phyloP scores from a whole-genome alignment of 2,888 invertebrate species.

The Macrosiphum euphorbiae region DNA sequence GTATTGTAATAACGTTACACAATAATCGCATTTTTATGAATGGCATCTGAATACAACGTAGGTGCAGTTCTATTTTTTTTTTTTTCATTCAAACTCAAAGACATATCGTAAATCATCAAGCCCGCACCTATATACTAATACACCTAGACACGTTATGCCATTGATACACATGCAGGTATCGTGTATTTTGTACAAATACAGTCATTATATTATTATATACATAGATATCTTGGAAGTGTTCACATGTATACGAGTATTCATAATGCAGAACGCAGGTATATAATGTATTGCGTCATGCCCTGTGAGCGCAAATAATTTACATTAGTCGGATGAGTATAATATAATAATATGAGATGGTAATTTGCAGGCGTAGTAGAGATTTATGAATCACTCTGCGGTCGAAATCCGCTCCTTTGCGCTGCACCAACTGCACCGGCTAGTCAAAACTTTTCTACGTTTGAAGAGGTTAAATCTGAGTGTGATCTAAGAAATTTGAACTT shows the following conservation, averaged over 20 bases:
- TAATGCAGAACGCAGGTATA: neutral
- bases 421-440: conserved; percentile 21
- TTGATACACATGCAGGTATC: neutral
- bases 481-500: neutral
- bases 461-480: neutral
- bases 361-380: conserved; percentile 12
- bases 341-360: neutral
- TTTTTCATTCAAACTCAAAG: neutral
- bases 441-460: conserved; percentile 43
- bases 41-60: neutral
- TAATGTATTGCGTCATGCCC: neutral
- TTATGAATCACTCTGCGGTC: conserved; percentile 47
- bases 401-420: neutral
- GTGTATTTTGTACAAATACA: neutral
- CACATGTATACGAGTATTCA: neutral
- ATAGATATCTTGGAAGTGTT: neutral
- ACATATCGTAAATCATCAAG: conserved; percentile 19
- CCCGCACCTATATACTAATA: neutral
- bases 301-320: conserved; percentile 28
- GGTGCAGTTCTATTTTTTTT: neutral
- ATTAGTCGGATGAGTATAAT: conserved; percentile 25
- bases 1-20: no score
- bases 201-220: neutral
- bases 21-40: conserved; percentile 24
- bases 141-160: neutral